These are phyloP conservation scores for Perizoma affinitatum DNA, from an alignment of 2,888 invertebrate species.

Conservation along the genomic window DNA sequence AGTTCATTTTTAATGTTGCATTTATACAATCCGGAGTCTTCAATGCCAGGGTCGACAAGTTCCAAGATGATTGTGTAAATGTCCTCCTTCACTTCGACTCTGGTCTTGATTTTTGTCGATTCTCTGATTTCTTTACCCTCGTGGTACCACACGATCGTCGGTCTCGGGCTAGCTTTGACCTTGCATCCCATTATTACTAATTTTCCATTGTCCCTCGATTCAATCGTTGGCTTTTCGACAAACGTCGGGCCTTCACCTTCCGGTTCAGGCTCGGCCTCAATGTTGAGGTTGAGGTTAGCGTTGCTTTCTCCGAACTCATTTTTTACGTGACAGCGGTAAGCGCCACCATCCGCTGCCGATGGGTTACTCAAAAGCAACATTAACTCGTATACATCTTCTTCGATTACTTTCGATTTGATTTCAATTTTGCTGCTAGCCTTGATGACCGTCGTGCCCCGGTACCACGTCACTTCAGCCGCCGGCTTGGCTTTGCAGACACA, in stretches of 20 bases:
- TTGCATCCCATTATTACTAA: conserved; percentile 80
- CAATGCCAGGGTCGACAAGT: conserved; percentile 94
- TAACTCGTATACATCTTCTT: conserved; percentile 94
- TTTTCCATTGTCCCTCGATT: conserved; percentile 87
- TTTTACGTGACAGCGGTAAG: conserved; percentile 94
- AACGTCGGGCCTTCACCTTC: conserved; percentile 98
- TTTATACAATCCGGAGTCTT: conserved; percentile 98
- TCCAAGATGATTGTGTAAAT: conserved; percentile 94
- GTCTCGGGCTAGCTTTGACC: conserved; percentile 79
- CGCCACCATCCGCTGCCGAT: conserved; percentile 82
- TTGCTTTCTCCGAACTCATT: conserved; percentile 98
- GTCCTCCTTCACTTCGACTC: conserved; percentile 90
- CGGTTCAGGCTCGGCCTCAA: conserved; percentile 97
- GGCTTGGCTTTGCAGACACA: conserved; percentile 98
- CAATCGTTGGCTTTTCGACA: conserved; percentile 94
- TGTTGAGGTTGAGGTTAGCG: conserved; percentile 97
- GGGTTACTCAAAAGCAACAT: conserved; percentile 85
- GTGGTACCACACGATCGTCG: conserved; percentile 81
- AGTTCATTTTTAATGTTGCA: conserved; percentile 98
- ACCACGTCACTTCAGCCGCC: conserved; percentile 97
- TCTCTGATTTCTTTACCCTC: conserved; percentile 88
- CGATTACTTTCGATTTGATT: conserved; percentile 89
- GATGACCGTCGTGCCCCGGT: conserved; percentile 93
- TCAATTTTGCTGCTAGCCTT: conserved; percentile 93
- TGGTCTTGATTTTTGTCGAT: conserved; percentile 91